Percentiles rank a stretch among this genome's conserved stretches.
phyloP scores from a whole-genome alignment of 2,113 vertebrate genomes.

The Eonycteris spelaea region DNA sequence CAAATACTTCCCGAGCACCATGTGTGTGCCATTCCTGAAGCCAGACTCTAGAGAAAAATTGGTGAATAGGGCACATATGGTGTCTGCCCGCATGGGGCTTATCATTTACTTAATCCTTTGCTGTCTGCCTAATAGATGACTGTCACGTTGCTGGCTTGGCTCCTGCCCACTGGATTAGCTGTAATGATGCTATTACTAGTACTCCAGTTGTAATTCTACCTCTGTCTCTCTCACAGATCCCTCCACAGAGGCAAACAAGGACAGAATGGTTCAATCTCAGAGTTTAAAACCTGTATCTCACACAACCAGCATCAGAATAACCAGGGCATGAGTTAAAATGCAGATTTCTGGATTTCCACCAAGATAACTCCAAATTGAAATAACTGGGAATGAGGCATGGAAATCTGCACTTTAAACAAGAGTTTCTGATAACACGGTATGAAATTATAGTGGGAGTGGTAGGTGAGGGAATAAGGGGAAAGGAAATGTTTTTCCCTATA shows the following conservation, averaged over 20 bases:
- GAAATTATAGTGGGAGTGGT: neutral
- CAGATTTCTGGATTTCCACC: neutral
- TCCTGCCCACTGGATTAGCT: neutral
- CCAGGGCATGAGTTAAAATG: neutral
- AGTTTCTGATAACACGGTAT: neutral
- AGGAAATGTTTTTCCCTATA: neutral
- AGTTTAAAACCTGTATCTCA: neutral
- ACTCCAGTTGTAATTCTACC: neutral
- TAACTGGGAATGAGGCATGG: neutral
- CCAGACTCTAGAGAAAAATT: neutral
- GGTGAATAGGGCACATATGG: neutral
- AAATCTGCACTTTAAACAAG: neutral
- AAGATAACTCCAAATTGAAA: neutral
- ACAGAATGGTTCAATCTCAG: neutral
- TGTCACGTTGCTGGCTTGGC: neutral
- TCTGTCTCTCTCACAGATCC: neutral
- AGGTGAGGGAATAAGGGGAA: neutral
- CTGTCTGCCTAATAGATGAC: neutral
- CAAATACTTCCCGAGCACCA: neutral
- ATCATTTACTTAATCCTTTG: neutral
- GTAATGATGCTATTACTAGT: neutral
- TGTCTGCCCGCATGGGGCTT: neutral
- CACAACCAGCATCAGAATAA: neutral
- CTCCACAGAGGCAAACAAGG: neutral
- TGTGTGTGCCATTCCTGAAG: neutral